Evolutionary conservation across 2,797 vertebrate genomes (phyloP).

Genomic region (Anniella stebbinsi): DNA sequence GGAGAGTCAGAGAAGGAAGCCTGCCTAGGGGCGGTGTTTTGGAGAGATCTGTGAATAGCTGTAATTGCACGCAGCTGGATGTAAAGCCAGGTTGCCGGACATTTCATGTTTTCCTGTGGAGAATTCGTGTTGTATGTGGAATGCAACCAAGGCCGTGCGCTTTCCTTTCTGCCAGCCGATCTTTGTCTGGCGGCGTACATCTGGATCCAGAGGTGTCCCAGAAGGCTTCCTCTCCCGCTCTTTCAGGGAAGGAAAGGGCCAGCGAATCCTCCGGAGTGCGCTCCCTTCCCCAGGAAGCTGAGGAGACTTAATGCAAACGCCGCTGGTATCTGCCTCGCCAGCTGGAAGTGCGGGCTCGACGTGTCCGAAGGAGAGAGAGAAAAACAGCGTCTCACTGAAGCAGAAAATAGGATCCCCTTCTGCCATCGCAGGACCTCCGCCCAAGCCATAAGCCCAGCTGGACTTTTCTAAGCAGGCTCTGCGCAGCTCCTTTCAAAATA

Average conservation of each 20-base stretch:
- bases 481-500: background rate
- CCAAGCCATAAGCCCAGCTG: constrained; percentile 25
- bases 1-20: background rate
- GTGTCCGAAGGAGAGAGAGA: background rate
- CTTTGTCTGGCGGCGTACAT: background rate
- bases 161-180: accelerated
- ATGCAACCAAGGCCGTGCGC: accelerated
- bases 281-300: background rate
- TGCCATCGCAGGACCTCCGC: constrained; percentile 36
- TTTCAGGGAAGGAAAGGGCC: constrained; percentile 17
- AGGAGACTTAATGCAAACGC: background rate
- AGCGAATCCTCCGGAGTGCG: constrained; percentile 35
- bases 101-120: background rate
- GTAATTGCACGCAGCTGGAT: constrained; percentile 4
- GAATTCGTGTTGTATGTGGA: background rate
- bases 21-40: background rate
- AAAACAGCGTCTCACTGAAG: constrained; percentile 39
- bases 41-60: background rate
- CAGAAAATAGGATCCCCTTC: constrained; percentile 61
- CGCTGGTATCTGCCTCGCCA: constrained; percentile 45
- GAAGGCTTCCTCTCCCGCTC: background rate
- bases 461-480: constrained; percentile 42
- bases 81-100: background rate
- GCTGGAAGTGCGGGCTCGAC: constrained; percentile 17
- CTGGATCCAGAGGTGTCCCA: background rate